Conservation (phyloP, 2,797 vertebrate genomes). For the Brachymystax lenok region DNA sequence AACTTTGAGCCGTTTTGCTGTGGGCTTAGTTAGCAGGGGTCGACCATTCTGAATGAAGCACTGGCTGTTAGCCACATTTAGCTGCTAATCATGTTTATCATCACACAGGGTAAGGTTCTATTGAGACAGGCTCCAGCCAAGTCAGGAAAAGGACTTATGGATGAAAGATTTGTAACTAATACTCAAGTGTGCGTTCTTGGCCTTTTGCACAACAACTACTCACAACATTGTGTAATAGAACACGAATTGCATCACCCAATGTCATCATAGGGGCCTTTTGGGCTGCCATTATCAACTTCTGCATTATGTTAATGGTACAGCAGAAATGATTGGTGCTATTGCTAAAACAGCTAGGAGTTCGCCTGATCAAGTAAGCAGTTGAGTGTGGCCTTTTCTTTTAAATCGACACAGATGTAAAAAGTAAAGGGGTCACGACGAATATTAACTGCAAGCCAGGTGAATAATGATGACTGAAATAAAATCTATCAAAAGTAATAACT, state of each 20-base stretch:
- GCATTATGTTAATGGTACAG: background rate
- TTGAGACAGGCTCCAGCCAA: conserved; percentile 32
- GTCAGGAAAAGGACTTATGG: conserved; percentile 18
- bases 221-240: background rate
- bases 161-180: conserved; percentile 54
- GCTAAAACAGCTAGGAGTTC: background rate
- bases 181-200: background rate
- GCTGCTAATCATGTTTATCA: conserved; percentile 67
- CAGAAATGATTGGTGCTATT: background rate
- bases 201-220: background rate
- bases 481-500: background rate
- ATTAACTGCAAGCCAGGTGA: background rate
- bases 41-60: conserved; percentile 59
- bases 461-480: background rate
- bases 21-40: conserved; percentile 45
- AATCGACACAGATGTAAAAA: background rate
- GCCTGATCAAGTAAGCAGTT: background rate
- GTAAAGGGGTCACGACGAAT: background rate
- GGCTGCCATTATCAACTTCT: background rate
- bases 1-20: conserved; percentile 56
- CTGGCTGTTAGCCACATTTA: conserved; percentile 48
- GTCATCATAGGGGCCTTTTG: background rate
- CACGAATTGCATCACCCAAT: background rate
- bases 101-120: conserved; percentile 29
- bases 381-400: background rate